A percentile compares a stretch with the other conserved stretches of the same genome.
These are phyloP conservation scores for Misgurnus mizolepis DNA, from an alignment of 2,113 vertebrate genomes.

Conservation along the genomic window DNA sequence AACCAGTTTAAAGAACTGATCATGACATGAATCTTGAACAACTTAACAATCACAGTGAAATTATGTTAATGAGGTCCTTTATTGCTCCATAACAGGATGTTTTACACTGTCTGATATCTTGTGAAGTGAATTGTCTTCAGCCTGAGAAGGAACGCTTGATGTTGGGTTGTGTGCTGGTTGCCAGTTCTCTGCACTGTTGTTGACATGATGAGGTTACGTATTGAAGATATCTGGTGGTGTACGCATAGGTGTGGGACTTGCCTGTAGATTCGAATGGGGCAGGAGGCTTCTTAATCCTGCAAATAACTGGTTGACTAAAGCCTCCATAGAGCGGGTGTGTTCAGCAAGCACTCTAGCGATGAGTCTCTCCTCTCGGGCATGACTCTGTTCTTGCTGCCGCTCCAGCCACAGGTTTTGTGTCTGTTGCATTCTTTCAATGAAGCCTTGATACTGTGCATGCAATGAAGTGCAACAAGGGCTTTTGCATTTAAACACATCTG, in stretches of 20 bases:
- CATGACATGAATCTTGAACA: too few species aligned
- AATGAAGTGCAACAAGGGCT: background rate
- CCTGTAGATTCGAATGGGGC: background rate
- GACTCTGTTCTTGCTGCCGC: slow-evolving; percentile 15
- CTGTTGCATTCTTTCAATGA: slow-evolving; percentile 24
- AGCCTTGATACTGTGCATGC: slow-evolving; percentile 17
- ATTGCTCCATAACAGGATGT: too few species aligned
- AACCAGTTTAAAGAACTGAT: too few species aligned
- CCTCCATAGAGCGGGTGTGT: slow-evolving; percentile 29
- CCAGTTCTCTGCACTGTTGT: background rate
- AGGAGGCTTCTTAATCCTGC: slow-evolving; percentile 30
- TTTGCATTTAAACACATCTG: background rate
- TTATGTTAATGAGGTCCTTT: too few species aligned
- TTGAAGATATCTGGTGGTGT: background rate
- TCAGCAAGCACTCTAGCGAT: slow-evolving; percentile 8
- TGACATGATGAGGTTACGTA: background rate
- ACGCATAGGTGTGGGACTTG: background rate
- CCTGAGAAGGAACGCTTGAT: background rate
- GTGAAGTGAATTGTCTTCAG: background rate
- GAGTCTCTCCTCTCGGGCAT: slow-evolving; percentile 19
- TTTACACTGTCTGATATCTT: background rate
- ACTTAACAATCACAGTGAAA: too few species aligned
- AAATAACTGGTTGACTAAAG: slow-evolving; percentile 13
- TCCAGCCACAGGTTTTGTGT: slow-evolving; percentile 24
- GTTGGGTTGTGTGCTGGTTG: background rate